Conservation (phyloP, 2,888 invertebrate genomes). For the Lochmaea crataegi region DNA sequence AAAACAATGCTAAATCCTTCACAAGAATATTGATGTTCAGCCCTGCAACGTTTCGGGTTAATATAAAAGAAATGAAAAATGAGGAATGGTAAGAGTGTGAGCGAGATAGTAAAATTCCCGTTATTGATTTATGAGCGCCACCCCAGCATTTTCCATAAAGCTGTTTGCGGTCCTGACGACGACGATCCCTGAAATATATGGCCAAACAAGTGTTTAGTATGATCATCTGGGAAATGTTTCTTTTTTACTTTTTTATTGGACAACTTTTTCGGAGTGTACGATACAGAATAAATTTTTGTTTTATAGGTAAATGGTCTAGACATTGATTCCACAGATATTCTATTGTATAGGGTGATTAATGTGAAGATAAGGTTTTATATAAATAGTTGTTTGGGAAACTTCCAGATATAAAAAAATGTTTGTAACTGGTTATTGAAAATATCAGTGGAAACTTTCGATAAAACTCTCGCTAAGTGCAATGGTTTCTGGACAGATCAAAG, state of each 20-base stretch:
- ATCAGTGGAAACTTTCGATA: too few species aligned
- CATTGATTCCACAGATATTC: background rate
- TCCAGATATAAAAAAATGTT: too few species aligned
- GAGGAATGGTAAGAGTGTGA: constrained; percentile 35
- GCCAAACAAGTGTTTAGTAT: constrained; percentile 66
- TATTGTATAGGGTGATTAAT: background rate
- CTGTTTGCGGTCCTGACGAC: constrained; percentile 66
- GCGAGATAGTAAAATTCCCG: constrained; percentile 60
- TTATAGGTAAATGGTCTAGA: constrained; percentile 8
- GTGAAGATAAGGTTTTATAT: background rate
- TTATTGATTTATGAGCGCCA: constrained; percentile 73
- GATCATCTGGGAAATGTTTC: constrained; percentile 64
- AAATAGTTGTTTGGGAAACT: background rate
- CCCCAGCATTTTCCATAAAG: constrained; percentile 67
- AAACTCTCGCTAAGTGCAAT: too few species aligned
- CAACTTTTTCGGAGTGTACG: constrained; percentile 21
- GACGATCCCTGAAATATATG: constrained; percentile 64
- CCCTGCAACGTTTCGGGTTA: constrained; percentile 51
- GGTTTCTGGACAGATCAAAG: too few species aligned
- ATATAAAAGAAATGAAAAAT: constrained; percentile 57
- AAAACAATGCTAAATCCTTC: constrained; percentile 50
- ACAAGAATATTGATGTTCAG: constrained; percentile 53
- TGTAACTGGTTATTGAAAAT: too few species aligned
- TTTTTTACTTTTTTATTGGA: constrained; percentile 46
- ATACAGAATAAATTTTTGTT: constrained; percentile 6